Evolutionary conservation across 2,113 vertebrate genomes (phyloP).

Genomic region (Mesocricetus auratus): DNA sequence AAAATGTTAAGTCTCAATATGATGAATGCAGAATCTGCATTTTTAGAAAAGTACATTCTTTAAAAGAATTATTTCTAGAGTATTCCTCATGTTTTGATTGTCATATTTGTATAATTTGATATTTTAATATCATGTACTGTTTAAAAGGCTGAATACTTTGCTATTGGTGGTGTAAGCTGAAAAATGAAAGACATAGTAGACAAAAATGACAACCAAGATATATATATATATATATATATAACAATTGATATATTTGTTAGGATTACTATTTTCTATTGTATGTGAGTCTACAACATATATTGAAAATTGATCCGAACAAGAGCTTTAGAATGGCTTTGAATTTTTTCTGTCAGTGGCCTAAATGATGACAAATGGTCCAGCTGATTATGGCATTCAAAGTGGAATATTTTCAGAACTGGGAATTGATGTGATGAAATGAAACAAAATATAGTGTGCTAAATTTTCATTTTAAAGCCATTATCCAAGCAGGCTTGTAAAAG

Average conservation of each 20-base stretch:
- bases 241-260: not conserved
- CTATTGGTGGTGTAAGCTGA: not conserved
- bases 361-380: not conserved
- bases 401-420: not conserved
- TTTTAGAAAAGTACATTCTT: not conserved
- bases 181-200: not conserved
- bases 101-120: not conserved
- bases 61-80: not conserved
- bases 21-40: fast-evolving
- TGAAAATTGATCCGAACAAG: not conserved
- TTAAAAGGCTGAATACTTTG: not conserved
- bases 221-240: not conserved
- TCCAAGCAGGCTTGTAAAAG: not conserved
- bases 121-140: not conserved
- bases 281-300: not conserved
- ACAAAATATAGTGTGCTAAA: not conserved
- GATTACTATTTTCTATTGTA: too few species aligned
- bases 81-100: not conserved
- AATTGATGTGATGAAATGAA: not conserved
- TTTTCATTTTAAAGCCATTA: not conserved
- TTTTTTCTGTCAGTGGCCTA: not conserved
- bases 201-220: fast-evolving
- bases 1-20: not conserved
- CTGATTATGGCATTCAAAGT: not conserved
- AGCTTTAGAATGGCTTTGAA: not conserved